Conservation (phyloP, 2,797 vertebrate genomes). For the Eospalax fontanierii region DNA sequence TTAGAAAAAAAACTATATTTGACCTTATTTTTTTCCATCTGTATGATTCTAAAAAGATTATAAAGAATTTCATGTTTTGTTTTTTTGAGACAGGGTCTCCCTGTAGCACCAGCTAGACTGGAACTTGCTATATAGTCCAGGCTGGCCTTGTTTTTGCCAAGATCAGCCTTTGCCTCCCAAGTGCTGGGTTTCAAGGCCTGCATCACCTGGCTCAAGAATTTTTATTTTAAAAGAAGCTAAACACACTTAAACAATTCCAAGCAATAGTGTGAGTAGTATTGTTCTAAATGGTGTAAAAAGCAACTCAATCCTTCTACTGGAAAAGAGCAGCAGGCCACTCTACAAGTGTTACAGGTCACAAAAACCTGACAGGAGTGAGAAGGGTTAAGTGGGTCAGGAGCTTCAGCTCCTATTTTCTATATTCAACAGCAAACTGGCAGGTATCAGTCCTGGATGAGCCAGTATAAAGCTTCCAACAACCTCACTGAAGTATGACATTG, state of each 20-base stretch:
- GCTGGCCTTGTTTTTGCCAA: no score
- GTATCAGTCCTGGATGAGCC: not conserved
- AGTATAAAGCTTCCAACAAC: conserved; percentile 41
- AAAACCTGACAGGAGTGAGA: not conserved
- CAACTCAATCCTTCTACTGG: not conserved
- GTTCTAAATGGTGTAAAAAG: not conserved
- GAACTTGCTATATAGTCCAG: no score
- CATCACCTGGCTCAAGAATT: not conserved
- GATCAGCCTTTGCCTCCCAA: no score
- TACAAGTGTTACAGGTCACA: not conserved
- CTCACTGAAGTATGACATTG: not conserved
- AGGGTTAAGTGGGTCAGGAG: not conserved
- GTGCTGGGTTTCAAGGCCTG: no score
- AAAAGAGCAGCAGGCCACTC: not conserved
- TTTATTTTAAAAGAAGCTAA: conserved; percentile 8
- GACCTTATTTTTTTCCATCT: conserved; percentile 5
- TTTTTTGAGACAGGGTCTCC: no score
- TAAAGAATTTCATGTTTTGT: no score
- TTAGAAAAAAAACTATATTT: conserved; percentile 35
- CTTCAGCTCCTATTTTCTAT: not conserved
- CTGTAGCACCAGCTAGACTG: no score
- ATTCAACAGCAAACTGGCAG: conserved; percentile 18
- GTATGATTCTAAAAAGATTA: not conserved
- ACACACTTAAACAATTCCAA: not conserved
- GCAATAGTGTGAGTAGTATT: not conserved